These are phyloP conservation scores for Phrynosoma platyrhinos DNA, from an alignment of 2,113 vertebrate genomes.

Conservation along the genomic window DNA sequence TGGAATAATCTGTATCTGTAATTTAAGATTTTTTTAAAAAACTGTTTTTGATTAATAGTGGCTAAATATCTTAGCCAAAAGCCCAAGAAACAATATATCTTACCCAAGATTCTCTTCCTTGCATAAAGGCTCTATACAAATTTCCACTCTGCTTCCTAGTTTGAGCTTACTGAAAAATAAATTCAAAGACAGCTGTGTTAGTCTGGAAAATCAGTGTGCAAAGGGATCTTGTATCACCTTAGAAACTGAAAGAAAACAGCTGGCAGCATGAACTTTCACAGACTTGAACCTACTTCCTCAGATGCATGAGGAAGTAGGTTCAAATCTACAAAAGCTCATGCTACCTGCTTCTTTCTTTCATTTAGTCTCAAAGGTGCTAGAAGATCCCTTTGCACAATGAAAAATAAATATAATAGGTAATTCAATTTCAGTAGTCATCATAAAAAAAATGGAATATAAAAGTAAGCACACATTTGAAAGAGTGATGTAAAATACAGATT, in stretches of 20 bases:
- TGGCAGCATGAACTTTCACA: no score
- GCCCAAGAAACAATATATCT: constrained; percentile 43
- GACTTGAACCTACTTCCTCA: no score
- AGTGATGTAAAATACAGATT: neutral
- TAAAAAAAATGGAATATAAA: neutral
- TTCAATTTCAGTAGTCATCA: neutral
- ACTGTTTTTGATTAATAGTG: neutral
- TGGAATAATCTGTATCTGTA: rapidly evolving
- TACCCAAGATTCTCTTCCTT: constrained; percentile 89
- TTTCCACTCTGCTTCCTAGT: constrained; percentile 74
- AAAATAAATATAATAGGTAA: constrained; percentile 26
- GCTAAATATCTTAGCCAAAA: no score
- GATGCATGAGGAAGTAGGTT: no score
- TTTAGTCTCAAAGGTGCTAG: no score
- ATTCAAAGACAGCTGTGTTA: no score
- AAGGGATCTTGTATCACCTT: no score
- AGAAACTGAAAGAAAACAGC: no score
- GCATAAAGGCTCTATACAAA: constrained; percentile 87
- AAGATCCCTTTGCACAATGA: no score
- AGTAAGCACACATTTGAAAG: neutral
- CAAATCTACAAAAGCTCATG: no score
- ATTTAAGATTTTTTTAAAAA: neutral
- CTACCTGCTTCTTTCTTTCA: no score
- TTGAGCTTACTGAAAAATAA: constrained; percentile 75
- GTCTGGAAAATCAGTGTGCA: no score